Evolutionary conservation across 2,797 vertebrate species (phyloP).

Genomic region (Lates japonicus): DNA sequence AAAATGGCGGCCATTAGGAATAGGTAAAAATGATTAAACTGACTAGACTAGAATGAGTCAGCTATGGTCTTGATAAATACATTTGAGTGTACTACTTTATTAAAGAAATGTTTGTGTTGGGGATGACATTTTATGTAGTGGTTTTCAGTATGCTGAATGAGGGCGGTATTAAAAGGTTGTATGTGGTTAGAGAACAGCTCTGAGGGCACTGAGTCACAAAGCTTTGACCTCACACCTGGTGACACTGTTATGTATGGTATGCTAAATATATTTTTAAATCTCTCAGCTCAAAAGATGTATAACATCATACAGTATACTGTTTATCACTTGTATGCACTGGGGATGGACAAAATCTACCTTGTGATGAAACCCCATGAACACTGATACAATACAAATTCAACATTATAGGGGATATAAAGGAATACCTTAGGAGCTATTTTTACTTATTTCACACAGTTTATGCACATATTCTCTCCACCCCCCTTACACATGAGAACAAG

Average conservation of each 20-base stretch:
- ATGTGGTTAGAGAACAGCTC: neutral
- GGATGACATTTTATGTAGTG: neutral
- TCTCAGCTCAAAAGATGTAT: neutral
- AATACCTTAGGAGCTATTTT: neutral
- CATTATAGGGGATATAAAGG: neutral
- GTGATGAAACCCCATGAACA: neutral
- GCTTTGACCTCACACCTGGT: too few species aligned
- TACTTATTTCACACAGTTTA: neutral
- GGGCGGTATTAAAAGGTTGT: neutral
- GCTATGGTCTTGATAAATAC: neutral
- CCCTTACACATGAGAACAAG: too few species aligned
- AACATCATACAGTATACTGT: neutral
- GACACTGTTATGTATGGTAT: neutral
- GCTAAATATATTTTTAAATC: neutral
- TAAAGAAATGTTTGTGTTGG: neutral
- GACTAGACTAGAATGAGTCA: slow-evolving; percentile 27
- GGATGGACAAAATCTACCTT: neutral
- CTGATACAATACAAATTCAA: neutral
- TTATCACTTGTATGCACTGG: neutral
- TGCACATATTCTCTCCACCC: neutral
- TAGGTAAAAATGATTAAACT: neutral
- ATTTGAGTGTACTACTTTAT: neutral
- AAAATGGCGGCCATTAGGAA: neutral
- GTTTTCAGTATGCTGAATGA: neutral
- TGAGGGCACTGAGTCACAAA: neutral